Base-by-base conservation (phyloP, 2,113 vertebrate genomes). In the Drymodes brunneopygia region DNA sequence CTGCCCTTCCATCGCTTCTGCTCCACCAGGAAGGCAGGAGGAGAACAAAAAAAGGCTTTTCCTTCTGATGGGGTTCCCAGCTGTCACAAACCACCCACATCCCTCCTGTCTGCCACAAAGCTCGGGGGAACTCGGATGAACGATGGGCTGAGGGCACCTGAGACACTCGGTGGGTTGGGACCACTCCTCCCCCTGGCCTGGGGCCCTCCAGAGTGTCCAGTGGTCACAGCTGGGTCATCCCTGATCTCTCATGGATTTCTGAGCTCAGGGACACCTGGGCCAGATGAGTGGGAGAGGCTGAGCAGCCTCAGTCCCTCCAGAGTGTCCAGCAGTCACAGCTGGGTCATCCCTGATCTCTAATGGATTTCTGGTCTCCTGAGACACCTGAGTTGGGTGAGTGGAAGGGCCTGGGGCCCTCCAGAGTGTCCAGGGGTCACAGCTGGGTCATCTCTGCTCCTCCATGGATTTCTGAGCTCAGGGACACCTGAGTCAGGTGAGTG, bases 21-120 rank as follows among this genome's bases (percentile, higher is more conserved):
- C 44, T 35, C 23, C 42, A 24, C 31, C 40, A 25, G 47, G 29
- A 66, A 67, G 23, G 15, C 29, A 35, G 4, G 29, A 31, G 60
- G 16, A 15, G 28, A 10, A 0, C 12, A 35, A 17, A 82, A 58
- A 54, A 36, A 21, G 4, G 12, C 7, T 54, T 65, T 35, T 65
- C 25, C 77, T 61, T 33, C 27, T 72, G 71, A 31, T 71, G 71
- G n/a, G 42, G 20, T 35, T 86, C 83, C 29, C 85, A 67, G 81
- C 45, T 42, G 51, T 35, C 88, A n/a, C 10, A 66, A 85, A 21
- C 6, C 4, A 50, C 4, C 73, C 56, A 2, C 74, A 38, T 3
- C 65, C 33, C 60, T 62, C 47, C 60, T 0, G 0, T 18, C 53
- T 44, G 45, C 0, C 0, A 31, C 44, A 75, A 61, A 90, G 45